Evolutionary conservation across 2,113 vertebrate genomes (phyloP).

Genomic region (Paramisgurnus dabryanus): DNA sequence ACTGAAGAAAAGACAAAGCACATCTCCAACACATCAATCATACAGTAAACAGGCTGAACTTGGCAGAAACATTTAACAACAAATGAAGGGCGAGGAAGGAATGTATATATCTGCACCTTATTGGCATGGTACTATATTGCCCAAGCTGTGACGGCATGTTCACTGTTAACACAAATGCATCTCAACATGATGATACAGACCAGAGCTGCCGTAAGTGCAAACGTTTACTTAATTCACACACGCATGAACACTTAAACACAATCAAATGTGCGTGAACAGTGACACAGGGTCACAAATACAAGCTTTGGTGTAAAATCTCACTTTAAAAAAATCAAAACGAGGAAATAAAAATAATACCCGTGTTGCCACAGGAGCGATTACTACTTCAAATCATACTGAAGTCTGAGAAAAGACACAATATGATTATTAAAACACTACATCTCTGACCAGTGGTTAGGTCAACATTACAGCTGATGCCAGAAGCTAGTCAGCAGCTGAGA

Average conservation of each 20-base stretch:
- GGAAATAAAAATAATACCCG: not conserved
- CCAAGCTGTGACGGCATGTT: slow-evolving; percentile 13
- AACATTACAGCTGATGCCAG: not conserved
- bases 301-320: slow-evolving; percentile 44
- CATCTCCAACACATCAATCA: slow-evolving; percentile 4
- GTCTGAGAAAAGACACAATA: slow-evolving; percentile 15
- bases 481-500: slow-evolving; percentile 18
- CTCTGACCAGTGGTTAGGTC: not conserved
- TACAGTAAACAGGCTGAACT: not conserved
- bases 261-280: not conserved
- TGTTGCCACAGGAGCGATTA: slow-evolving; percentile 5
- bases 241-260: slow-evolving; percentile 18
- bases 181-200: not conserved
- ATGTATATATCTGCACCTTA: not conserved
- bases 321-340: not conserved
- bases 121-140: slow-evolving; percentile 16
- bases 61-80: not conserved
- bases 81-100: not conserved
- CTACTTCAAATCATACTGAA: slow-evolving; percentile 25
- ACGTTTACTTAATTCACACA: slow-evolving; percentile 8
- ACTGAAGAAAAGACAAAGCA: slow-evolving; percentile 20
- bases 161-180: slow-evolving; percentile 1
- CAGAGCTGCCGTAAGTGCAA: slow-evolving; percentile 4
- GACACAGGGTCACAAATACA: slow-evolving; percentile 14
- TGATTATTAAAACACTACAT: slow-evolving; percentile 12